Evolutionary conservation across 1,140 invertebrate species (phyloP), one percentile per base, ranked within the genome.

Genomic region (Antheraea mylitta): DNA sequence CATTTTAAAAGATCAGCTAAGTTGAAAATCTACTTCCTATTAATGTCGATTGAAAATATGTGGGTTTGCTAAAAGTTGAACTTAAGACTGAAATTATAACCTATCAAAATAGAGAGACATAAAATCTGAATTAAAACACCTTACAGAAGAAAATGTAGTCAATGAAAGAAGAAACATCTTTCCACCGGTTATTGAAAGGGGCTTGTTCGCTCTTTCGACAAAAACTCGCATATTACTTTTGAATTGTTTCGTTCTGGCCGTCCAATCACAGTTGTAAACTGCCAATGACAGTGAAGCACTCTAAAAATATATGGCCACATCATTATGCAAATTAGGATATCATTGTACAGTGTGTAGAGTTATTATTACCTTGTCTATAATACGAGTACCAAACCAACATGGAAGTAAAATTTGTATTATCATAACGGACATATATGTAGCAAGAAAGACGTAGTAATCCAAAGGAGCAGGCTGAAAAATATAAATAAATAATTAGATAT

Each of bases 111-210:
- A 30, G 7, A 16, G 0, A 7, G 7, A 42, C 7, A 42, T 42
- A 42, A 6, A 42, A 42, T 16, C 45, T 53, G 45, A 16, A 53
- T n/a, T 11, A 53, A 53, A 58, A 85, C 11, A 42, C 38, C 85
- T 80, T 82, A 91, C 90, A 67, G 85, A 85, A 66, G 85, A 80
- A 71, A 91, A 92, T 53, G 88, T 92, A 0, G 19, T 74, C 8
- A 92, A 71, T 18, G 89, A 90, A 18, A 92, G 75, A 16, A 79
- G 77, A 64, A 92, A 86, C 81, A 91, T 89, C 64, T 87, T 89
- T 69, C 85, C 83, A 7, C 84, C 85, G 1, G 74, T 90, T 60
- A 92, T 83, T 5, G 81, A 79, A 0, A 91, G 70, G 0, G 90
- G 89, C 16, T 74, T 71, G 45, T 85, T 82, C 11, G 79, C 70